phyloP scores from a whole-genome alignment of 2,888 invertebrate genomes.

The Marronus borbonicus region DNA sequence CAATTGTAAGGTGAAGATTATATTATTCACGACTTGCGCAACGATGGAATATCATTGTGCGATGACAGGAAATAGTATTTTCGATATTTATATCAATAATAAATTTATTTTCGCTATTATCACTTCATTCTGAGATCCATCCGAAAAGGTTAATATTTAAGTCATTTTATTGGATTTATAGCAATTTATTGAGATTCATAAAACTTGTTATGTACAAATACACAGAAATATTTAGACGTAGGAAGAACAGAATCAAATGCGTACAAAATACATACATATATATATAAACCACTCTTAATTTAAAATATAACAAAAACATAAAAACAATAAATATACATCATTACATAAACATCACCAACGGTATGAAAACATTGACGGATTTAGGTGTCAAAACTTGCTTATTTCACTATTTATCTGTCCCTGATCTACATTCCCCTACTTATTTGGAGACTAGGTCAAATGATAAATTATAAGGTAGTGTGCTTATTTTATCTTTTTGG shows the following conservation, averaged over 20 bases:
- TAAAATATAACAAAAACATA: slow-evolving; percentile 18
- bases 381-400: neutral
- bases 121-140: too few species aligned
- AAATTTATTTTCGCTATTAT: too few species aligned
- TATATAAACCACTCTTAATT: slow-evolving; percentile 13
- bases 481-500: neutral
- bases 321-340: slow-evolving; percentile 36
- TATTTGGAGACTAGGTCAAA: slow-evolving; percentile 31
- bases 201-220: slow-evolving; percentile 34
- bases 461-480: neutral
- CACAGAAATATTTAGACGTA: slow-evolving; percentile 27
- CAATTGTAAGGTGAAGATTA: too few species aligned
- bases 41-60: too few species aligned
- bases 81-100: neutral
- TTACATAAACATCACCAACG: slow-evolving; percentile 29
- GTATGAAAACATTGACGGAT: slow-evolving; percentile 32
- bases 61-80: neutral
- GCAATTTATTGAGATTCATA: slow-evolving; percentile 41
- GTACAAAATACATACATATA: slow-evolving; percentile 38
- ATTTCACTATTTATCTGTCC: neutral
- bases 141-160: neutral
- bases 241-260: slow-evolving; percentile 1
- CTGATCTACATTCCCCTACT: neutral
- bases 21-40: too few species aligned
- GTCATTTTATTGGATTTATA: slow-evolving; percentile 9